Conservation (phyloP, 2,797 vertebrate genomes). For the Hydrophis major region DNA sequence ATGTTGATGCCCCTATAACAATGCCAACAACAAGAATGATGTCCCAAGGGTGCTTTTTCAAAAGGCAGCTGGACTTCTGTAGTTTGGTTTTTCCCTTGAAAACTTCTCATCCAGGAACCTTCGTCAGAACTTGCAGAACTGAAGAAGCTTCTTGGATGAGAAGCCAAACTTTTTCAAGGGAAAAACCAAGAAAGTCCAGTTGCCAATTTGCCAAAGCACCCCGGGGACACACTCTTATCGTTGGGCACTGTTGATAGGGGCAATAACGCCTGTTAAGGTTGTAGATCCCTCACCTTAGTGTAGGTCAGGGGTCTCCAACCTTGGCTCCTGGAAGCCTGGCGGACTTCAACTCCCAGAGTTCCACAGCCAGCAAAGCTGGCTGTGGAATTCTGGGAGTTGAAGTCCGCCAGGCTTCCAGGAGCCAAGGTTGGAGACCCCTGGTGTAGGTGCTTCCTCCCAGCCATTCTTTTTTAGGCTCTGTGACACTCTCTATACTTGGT, state of each 20-base stretch:
- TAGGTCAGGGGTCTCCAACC: too few species aligned
- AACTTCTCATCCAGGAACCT: neutral
- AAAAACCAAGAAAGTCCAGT: neutral
- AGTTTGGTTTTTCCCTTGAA: neutral
- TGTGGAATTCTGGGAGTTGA: too few species aligned
- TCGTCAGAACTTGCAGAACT: neutral
- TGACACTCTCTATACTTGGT: neutral
- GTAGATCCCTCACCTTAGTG: neutral
- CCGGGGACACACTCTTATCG: too few species aligned
- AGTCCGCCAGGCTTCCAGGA: too few species aligned
- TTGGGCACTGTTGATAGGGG: neutral
- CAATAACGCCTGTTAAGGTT: neutral
- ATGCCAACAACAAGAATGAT: too few species aligned
- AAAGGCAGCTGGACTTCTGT: neutral
- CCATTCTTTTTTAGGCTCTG: neutral
- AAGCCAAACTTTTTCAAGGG: neutral
- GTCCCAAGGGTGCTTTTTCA: neutral
- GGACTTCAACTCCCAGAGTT: too few species aligned
- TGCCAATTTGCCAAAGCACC: too few species aligned
- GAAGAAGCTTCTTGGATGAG: neutral
- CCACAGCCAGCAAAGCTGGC: too few species aligned
- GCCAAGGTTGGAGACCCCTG: too few species aligned
- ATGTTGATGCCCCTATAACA: too few species aligned
- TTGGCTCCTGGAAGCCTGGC: too few species aligned
- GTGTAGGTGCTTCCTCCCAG: neutral